Percentiles rank a stretch among this genome's conserved stretches.
Conservation (phyloP, 2,888 invertebrate species). For the Syritta pipiens region DNA sequence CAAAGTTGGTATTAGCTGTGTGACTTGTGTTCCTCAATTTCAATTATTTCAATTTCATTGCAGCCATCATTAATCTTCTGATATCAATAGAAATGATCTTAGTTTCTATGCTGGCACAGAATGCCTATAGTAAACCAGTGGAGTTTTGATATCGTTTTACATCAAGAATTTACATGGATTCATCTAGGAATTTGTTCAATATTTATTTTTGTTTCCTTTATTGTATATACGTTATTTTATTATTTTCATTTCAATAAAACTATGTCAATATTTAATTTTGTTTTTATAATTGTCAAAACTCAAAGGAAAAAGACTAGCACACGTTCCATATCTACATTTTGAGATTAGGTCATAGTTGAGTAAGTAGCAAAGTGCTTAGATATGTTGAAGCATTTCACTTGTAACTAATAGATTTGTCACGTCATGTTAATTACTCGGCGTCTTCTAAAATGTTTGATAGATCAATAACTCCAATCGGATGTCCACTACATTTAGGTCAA, state of each 20-base stretch:
- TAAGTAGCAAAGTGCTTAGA: no score
- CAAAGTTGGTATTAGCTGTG: slow-evolving; percentile 73
- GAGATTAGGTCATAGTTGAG: no score
- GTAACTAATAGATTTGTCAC: no score
- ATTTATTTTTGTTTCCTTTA: neutral
- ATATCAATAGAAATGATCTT: slow-evolving; percentile 77
- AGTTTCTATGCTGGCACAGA: slow-evolving; percentile 76
- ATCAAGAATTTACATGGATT: neutral
- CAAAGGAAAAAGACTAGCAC: no score
- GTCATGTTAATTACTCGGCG: no score
- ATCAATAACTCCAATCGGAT: no score
- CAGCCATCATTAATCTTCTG: slow-evolving; percentile 76
- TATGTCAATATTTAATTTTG: neutral
- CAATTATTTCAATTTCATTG: slow-evolving; percentile 39
- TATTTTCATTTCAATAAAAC: neutral
- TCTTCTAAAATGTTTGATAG: no score
- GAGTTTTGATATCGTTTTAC: slow-evolving; percentile 1
- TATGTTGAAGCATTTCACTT: no score
- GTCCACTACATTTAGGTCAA: no score
- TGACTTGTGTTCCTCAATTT: neutral
- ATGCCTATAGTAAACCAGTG: slow-evolving; percentile 75
- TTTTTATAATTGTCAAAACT: no score
- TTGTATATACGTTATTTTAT: neutral
- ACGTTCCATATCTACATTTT: no score
- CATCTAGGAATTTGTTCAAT: neutral